These are phyloP conservation scores for Drosophila silvestris DNA, from an alignment of 2,888 invertebrate genomes.

Conservation along the genomic window DNA sequence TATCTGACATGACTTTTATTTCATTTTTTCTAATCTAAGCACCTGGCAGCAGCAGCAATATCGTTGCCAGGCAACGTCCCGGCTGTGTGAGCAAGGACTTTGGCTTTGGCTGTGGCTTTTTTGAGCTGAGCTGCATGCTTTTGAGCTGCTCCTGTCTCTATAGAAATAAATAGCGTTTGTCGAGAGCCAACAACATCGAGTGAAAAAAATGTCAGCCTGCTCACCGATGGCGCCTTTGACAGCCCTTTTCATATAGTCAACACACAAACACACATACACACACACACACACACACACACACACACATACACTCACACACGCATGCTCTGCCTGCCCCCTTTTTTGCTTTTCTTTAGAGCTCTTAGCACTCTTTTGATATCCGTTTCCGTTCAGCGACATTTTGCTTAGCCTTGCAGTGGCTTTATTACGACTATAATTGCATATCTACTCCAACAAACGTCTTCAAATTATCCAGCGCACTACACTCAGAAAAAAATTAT, in stretches of 20 bases:
- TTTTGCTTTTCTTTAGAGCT: conserved; percentile 1
- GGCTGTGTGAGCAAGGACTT: conserved; percentile 16
- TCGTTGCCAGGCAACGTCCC: conserved; percentile 24
- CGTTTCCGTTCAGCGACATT: conserved; percentile 44
- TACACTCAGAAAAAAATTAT: neutral
- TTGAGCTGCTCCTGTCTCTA: conserved; percentile 38
- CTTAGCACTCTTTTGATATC: conserved; percentile 38
- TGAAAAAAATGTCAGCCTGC: conserved; percentile 38
- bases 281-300: neutral
- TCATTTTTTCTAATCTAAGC: conserved; percentile 48
- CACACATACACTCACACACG: neutral
- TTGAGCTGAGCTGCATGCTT: conserved; percentile 2
- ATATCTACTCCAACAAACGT: conserved; percentile 32
- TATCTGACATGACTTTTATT: neutral
- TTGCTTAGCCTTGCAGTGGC: conserved; percentile 37
- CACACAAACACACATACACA: conserved; percentile 18
- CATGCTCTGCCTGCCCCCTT: neutral
- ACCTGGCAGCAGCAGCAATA: conserved; percentile 25
- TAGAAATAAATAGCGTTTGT: conserved; percentile 38
- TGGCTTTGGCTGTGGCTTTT: conserved; percentile 15
- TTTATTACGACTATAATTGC: conserved; percentile 55
- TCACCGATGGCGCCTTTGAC: conserved; percentile 16
- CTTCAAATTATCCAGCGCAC: neutral
- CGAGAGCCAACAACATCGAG: conserved; percentile 24
- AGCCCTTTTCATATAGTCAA: conserved; percentile 44